Evolutionary conservation across 2,797 vertebrate genomes (phyloP), one percentile per base, ranked within the genome.

Genomic region (Leptodactylus fallax): DNA sequence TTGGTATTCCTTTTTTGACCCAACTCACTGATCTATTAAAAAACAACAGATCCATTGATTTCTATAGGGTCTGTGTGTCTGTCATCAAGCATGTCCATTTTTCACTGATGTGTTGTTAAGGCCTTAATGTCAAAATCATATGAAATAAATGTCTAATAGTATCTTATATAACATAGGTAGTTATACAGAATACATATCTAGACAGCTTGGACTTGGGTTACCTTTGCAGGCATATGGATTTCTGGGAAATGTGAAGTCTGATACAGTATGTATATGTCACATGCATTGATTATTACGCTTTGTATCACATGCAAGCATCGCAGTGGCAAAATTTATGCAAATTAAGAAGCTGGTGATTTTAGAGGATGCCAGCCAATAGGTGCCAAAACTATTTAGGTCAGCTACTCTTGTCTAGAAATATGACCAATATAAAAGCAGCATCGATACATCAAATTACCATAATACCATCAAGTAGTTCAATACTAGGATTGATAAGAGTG

Each of bases 251-350:
- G 21, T 21, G 21, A 58, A 19, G 49, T 21, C 27, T 23, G 36
- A 78, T 80, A 17, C 45, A 63, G 36, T 65, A 81, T 51, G 7
- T 80, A n/a, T 60, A 80, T 45, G 9, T 67, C 27, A 49, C 85
- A 21, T 87, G 79, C 86, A 87, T 17, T 60, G 7, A 49, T 81
- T 76, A 53, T 27, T 19, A 87, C 0, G 19, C 10, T 51, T 7
- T 14, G 5, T 23, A 55, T n/a, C 25, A 21, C 86, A 87, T 87
- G 86, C 71, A 87, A 56, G 80, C 58, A 47, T 6, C 11, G 80
- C 47, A 67, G 16, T 74, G 19, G 56, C 45, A 55, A 25, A 53
- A 55, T 76, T 25, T 60, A 65, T 2, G n/a, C 47, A 87, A 65
- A 47, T 53, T 17, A 83, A 47, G 71, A 79, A 55, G 61, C 85